These are phyloP conservation scores for Trachelus tabidus DNA, from an alignment of 2,888 invertebrate genomes.

Conservation along the genomic window DNA sequence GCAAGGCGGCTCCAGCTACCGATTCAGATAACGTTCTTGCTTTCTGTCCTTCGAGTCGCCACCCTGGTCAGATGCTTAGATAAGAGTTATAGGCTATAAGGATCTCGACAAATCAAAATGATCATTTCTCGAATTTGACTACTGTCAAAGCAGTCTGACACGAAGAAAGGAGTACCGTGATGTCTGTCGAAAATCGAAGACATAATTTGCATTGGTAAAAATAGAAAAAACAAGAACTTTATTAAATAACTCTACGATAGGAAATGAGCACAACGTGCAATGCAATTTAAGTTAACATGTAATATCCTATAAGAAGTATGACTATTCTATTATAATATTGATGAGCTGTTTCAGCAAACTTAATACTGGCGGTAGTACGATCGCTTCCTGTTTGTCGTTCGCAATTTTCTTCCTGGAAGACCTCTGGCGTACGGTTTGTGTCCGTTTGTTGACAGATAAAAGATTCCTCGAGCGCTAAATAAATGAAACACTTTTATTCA, in stretches of 20 bases:
- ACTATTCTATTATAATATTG: constrained; percentile 61
- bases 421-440: constrained; percentile 88
- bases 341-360: constrained; percentile 63
- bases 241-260: background rate
- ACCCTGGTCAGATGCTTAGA: no score
- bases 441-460: constrained; percentile 87
- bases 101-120: no score
- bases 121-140: no score
- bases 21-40: no score
- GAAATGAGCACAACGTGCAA: background rate
- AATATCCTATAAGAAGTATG: background rate
- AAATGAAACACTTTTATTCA: background rate
- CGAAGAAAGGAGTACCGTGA: background rate
- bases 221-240: background rate
- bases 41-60: no score
- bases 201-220: background rate
- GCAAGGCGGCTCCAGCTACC: no score
- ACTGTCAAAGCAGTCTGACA: background rate
- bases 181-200: background rate
- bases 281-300: background rate
- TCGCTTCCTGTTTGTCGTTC: constrained; percentile 62
- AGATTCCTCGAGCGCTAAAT: constrained; percentile 84
- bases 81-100: no score
- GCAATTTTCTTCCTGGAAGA: constrained; percentile 75
- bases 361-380: constrained; percentile 66